Conservation (phyloP, 2,113 vertebrate species). For the Xenotilapia leptura region DNA sequence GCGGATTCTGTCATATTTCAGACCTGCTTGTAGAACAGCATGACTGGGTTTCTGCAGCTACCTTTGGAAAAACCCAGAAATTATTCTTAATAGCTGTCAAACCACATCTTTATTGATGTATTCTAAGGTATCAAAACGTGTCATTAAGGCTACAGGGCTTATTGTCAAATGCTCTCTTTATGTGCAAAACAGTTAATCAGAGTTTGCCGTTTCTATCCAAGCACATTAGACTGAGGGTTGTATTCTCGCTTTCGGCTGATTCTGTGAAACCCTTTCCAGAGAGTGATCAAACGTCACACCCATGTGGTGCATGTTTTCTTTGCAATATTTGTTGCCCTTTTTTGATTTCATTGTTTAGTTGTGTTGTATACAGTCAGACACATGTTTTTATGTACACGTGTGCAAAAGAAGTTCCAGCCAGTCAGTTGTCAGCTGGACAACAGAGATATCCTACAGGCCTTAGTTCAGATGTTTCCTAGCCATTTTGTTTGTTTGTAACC, state of each 20-base stretch:
- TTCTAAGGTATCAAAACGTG: background rate
- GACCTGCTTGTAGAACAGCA: background rate
- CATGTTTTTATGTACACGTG: background rate
- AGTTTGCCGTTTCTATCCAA: background rate
- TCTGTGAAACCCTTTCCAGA: background rate
- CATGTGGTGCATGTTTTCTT: background rate
- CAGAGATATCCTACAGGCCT: background rate
- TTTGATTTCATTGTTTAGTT: background rate
- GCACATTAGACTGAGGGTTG: background rate
- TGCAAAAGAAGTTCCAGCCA: background rate
- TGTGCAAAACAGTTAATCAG: background rate
- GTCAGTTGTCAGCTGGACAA: background rate
- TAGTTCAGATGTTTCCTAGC: background rate
- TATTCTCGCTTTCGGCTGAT: background rate
- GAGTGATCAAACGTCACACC: background rate
- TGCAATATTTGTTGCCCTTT: background rate
- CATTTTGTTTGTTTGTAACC: background rate
- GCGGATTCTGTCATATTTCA: background rate
- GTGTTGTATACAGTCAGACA: background rate
- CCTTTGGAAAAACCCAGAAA: background rate
- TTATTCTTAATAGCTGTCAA: background rate
- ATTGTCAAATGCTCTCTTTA: background rate
- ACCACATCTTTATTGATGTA: background rate
- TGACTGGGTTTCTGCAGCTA: background rate
- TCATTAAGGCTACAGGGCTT: background rate